Conservation (phyloP, 2,113 vertebrate species). For the Lepus europaeus region DNA sequence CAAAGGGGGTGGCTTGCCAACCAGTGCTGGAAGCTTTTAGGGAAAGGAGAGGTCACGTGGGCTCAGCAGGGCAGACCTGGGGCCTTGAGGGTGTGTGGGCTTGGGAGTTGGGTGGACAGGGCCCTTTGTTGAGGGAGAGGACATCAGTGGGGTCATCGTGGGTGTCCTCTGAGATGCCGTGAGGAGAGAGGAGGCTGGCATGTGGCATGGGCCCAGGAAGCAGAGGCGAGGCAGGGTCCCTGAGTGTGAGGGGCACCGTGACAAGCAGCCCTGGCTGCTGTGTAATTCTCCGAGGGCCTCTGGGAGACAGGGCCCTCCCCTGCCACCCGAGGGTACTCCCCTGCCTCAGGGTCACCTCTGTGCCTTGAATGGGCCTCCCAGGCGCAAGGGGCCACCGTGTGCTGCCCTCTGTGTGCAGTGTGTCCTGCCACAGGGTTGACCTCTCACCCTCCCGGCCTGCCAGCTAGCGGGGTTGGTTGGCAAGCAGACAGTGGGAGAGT, state of each 20-base stretch:
- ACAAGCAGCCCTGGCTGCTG: not conserved
- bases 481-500: not conserved
- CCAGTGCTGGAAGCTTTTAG: not conserved
- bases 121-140: not conserved
- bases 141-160: not conserved
- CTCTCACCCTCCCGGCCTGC: not conserved
- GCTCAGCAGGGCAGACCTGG: not conserved
- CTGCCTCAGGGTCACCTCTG: not conserved
- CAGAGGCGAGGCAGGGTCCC: not conserved
- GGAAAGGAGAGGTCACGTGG: not conserved
- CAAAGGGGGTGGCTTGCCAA: not conserved
- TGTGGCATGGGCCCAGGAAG: not conserved
- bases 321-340: not conserved
- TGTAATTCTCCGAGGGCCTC: not conserved
- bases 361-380: not conserved
- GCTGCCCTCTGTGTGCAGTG: not conserved
- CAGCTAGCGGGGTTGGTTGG: not conserved
- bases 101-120: not conserved
- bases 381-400: rapidly evolving
- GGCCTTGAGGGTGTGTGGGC: not conserved
- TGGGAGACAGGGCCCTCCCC: not conserved
- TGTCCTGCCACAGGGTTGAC: not conserved
- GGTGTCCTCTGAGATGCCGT: not conserved
- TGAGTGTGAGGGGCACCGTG: not conserved
- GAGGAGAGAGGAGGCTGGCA: not conserved